Base-by-base conservation (phyloP, 2,888 invertebrate genomes). In the Heliconius hortense region DNA sequence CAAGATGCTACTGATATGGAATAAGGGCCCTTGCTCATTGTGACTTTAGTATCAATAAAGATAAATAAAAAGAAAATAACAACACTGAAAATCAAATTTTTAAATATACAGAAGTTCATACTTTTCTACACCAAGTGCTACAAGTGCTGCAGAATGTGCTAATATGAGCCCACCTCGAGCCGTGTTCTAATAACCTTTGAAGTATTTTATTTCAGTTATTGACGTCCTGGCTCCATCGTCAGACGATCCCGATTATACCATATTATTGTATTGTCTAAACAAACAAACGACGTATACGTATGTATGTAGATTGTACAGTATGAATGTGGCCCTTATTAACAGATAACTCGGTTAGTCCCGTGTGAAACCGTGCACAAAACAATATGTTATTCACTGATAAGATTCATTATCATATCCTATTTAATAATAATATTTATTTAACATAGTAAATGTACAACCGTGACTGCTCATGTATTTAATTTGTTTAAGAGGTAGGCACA, bases 301-400 rank as follows among this genome's bases (percentile, higher is more conserved):
- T 63, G 8, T 28, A 21, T n/a, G 8, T 64, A n/a, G 10, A n/a
- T 63, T 31, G 10, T 11, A 21, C 26, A 43, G 67, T 68, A 48
- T 68, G 68, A n/a, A n/a, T 15, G 26, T 11, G 53, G 53, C 53
- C 53, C 53, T 68, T 68, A 68, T 53, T 31, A 2, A 43, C 21
- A 53, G 53, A 68, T 53, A 68, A 31, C n/a, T 53, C n/a, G 28
- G 28, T 68, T 68, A 5, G 53, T 68, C 31, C 53, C 68, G 48
- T 53, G 53, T 68, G 68, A 31, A 68, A 68, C 28, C 26, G 21
- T 28, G 53, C 68, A 53, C 68, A 53, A 4, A 68, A 68, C 28
- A 53, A 53, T 68, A 68, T n/a, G 7, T 53, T 68, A 18, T 53
- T 68, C 28, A 13, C 10, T n/a, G 68, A 68, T 68, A 53, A 68